phyloP scores from a whole-genome alignment of 2,113 vertebrate genomes.

The Gasterosteus nipponicus region DNA sequence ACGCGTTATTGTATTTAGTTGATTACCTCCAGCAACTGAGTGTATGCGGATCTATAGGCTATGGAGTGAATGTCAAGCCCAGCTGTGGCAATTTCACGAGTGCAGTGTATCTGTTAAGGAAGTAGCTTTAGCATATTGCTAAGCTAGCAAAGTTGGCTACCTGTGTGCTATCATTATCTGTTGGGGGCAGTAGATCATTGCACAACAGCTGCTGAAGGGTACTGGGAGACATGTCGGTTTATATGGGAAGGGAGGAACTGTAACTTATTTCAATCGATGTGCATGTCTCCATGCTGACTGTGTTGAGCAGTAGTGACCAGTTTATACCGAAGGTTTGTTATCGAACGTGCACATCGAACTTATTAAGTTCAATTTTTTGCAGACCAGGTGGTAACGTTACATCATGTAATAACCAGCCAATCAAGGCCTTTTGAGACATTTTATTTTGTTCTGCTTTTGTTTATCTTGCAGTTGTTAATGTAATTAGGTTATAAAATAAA shows the following conservation, averaged over 20 bases:
- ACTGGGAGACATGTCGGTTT: background rate
- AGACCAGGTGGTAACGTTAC: background rate
- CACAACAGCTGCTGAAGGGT: slow-evolving; percentile 2
- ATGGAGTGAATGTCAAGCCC: fast-evolving
- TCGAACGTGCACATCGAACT: background rate
- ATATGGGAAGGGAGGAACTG: background rate
- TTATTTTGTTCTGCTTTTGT: background rate
- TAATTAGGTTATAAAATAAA: background rate
- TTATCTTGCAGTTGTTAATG: background rate
- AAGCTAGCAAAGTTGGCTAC: slow-evolving; percentile 18
- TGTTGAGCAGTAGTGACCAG: background rate
- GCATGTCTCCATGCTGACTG: background rate
- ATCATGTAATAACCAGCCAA: background rate
- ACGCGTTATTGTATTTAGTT: background rate
- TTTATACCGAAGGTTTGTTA: background rate
- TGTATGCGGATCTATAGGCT: fast-evolving
- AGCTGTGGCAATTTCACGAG: fast-evolving
- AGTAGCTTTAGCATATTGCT: background rate
- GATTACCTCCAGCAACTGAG: background rate
- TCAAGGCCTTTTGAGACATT: background rate
- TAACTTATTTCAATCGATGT: background rate
- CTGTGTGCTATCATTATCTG: slow-evolving; percentile 2
- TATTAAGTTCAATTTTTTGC: background rate
- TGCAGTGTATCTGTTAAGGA: background rate
- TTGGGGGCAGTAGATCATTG: background rate